Evolutionary conservation across 2,888 invertebrate species (phyloP).

Genomic region (Tenthredo distinguenda): DNA sequence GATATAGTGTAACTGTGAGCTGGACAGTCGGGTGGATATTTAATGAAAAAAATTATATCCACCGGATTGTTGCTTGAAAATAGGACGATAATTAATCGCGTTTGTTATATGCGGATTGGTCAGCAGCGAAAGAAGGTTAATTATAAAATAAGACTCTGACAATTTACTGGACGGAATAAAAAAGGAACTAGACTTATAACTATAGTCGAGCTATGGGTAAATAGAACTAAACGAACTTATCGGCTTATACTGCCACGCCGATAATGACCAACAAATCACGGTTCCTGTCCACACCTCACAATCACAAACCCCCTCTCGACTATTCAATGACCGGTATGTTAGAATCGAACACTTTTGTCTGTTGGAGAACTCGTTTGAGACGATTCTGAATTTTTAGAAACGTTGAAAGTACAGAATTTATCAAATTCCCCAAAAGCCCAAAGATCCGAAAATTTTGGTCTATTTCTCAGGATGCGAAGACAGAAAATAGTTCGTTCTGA

Average conservation of each 20-base stretch:
- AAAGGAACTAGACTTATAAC: not conserved
- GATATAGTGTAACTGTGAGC: not conserved
- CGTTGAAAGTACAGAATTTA: too few species aligned
- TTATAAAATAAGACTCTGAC: constrained; percentile 36
- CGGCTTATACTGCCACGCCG: not conserved
- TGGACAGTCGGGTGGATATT: not conserved
- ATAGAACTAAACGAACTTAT: constrained; percentile 9
- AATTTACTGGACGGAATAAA: constrained; percentile 13
- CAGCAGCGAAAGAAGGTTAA: constrained; percentile 33
- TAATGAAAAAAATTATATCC: constrained; percentile 1
- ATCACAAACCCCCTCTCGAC: not conserved
- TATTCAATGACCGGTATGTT: not conserved
- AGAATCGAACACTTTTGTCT: not conserved
- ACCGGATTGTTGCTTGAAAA: constrained; percentile 7
- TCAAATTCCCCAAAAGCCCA: too few species aligned
- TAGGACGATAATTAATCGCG: constrained; percentile 38
- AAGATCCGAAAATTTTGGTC: too few species aligned
- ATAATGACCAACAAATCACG: constrained; percentile 10
- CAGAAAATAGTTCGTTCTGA: too few species aligned
- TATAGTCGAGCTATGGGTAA: not conserved
- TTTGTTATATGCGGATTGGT: not conserved
- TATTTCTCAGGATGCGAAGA: too few species aligned
- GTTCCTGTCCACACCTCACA: constrained; percentile 3
- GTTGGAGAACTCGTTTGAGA: too few species aligned
- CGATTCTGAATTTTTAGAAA: too few species aligned